These are phyloP conservation scores for Drosophila truncata DNA, from an alignment of 1,140 invertebrate genomes.

Conservation along the genomic window DNA sequence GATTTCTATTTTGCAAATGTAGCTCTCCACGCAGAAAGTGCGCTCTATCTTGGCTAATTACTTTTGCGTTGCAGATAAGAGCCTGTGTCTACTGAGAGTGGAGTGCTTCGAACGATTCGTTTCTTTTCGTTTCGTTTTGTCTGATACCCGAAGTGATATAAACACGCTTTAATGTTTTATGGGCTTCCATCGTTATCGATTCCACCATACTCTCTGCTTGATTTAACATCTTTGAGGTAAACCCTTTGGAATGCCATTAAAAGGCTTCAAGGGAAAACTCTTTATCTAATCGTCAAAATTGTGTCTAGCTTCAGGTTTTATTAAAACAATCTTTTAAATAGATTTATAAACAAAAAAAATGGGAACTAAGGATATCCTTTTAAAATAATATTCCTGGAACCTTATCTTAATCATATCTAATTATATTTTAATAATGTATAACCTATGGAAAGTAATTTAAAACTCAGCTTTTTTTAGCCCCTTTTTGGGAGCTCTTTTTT, in stretches of 20 bases:
- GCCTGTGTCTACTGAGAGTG: conserved; percentile 15
- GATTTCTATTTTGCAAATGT: conserved; percentile 23
- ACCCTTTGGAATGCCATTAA: background rate
- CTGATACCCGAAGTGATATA: conserved; percentile 59
- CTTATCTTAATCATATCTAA: background rate
- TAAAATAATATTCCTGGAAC: no score
- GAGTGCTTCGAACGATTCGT: conserved; percentile 28
- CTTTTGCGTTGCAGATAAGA: conserved; percentile 38
- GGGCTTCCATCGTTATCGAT: conserved; percentile 58
- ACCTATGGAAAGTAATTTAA: background rate
- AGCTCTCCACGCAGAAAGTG: conserved; percentile 17
- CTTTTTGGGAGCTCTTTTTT: background rate
- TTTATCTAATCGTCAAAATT: background rate
- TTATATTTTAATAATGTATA: background rate
- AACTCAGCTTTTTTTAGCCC: background rate
- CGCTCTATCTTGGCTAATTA: conserved; percentile 42
- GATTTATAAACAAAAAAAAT: no score
- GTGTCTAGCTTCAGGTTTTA: no score
- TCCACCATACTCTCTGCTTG: conserved; percentile 1
- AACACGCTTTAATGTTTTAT: conserved; percentile 54
- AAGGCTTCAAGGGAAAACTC: background rate
- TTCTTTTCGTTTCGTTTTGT: conserved; percentile 57
- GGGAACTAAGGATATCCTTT: background rate
- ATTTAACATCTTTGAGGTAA: conserved; percentile 15
- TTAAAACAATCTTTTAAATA: no score